Percentiles rank a stretch among this genome's conserved stretches.
These are phyloP conservation scores for Dicyrtomina minuta DNA, from an alignment of 2,888 invertebrate genomes.

Conservation along the genomic window DNA sequence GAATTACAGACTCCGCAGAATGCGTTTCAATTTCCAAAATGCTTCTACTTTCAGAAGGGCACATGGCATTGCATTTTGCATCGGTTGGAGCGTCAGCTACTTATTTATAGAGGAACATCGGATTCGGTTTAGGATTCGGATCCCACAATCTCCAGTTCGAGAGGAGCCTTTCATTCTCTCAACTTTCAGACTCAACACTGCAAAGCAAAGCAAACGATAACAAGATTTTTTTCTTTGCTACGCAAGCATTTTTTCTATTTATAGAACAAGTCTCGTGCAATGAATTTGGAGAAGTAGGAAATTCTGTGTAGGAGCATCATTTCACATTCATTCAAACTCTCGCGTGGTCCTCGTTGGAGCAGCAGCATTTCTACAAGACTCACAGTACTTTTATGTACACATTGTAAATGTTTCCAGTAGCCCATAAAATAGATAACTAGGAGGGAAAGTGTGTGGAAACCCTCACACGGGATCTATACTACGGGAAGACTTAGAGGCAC, in stretches of 20 bases:
- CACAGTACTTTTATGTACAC: too few species aligned
- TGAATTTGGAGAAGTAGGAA: too few species aligned
- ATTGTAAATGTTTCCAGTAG: too few species aligned
- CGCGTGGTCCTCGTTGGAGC: not conserved
- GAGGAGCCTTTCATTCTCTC: not conserved
- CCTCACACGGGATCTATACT: too few species aligned
- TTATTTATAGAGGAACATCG: constrained; percentile 3
- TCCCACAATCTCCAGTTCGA: too few species aligned
- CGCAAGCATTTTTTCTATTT: constrained; percentile 20
- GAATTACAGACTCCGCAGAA: too few species aligned
- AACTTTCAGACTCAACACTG: not conserved
- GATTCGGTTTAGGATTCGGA: not conserved
- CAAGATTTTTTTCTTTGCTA: constrained; percentile 14
- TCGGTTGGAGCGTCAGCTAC: not conserved
- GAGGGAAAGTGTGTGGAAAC: too few species aligned
- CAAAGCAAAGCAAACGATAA: constrained; percentile 20
- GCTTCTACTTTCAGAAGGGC: constrained; percentile 6
- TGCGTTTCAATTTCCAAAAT: not conserved
- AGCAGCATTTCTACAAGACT: too few species aligned
- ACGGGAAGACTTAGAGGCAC: too few species aligned
- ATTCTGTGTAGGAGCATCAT: not conserved
- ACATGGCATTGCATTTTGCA: constrained; percentile 1
- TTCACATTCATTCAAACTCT: not conserved
- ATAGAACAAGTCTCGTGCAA: constrained; percentile 1
- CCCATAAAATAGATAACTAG: too few species aligned